Percentiles rank a stretch among this genome's conserved stretches.
These are phyloP conservation scores for Girardinus metallicus DNA, from an alignment of 2,797 vertebrate species.

Conservation along the genomic window DNA sequence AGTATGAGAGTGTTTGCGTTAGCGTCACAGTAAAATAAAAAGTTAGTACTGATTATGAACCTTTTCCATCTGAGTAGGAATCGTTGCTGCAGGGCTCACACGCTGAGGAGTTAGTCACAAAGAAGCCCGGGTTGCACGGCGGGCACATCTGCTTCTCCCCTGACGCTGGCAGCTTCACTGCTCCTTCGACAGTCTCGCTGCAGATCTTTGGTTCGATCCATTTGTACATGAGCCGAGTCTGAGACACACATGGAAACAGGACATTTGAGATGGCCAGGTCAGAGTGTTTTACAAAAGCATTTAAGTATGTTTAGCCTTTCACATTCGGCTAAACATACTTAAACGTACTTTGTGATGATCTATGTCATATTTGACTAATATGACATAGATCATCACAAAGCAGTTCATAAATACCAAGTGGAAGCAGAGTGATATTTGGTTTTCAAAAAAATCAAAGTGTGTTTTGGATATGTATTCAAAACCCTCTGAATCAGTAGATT, in stretches of 20 bases:
- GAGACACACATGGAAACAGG: constrained; percentile 27
- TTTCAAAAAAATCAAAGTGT: not conserved
- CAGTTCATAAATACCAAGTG: not conserved
- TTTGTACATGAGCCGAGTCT: constrained; percentile 97
- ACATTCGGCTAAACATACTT: too few relatives aligned
- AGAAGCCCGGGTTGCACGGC: constrained; percentile 96
- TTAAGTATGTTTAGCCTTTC: not conserved
- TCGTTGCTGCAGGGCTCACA: constrained; percentile 87
- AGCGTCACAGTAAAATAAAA: not conserved
- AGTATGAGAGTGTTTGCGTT: not conserved
- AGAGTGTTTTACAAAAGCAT: not conserved
- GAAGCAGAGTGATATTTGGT: not conserved
- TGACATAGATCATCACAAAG: not conserved
- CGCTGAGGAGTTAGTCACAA: constrained; percentile 81
- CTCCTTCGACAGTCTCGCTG: constrained; percentile 79
- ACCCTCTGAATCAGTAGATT: not conserved
- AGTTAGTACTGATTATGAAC: constrained; percentile 64
- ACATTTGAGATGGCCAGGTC: not conserved
- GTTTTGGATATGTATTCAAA: not conserved
- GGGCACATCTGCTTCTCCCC: constrained; percentile 86
- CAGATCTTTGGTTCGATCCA: constrained; percentile 97
- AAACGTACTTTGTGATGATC: too few relatives aligned
- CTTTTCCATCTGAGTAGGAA: constrained; percentile 91
- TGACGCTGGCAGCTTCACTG: constrained; percentile 85
- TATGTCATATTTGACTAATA: not conserved